Base-by-base conservation (phyloP, 1,140 invertebrate species). In the Metopolophium dirhodum region DNA sequence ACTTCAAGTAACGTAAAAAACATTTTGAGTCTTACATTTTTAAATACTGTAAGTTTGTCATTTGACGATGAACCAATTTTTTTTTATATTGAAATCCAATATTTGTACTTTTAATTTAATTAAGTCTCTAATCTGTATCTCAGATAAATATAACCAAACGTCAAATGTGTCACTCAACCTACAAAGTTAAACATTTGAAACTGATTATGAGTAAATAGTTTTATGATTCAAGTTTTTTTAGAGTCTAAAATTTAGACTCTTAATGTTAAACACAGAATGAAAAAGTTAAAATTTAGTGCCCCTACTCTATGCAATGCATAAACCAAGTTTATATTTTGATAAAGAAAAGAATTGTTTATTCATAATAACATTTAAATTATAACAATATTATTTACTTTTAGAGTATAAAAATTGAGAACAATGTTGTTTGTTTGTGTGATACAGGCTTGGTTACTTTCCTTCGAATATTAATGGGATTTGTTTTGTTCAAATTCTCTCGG, bases 311-410 rank as follows among this genome's bases (percentile, higher is more conserved):
- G 14, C 1, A 7, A 35, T 35, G n/a, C 4, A 77, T n/a, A 77
- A 14, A 77, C n/a, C 61, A 77, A 68, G 14, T 77, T 14, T n/a
- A 68, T 68, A n/a, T 68, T n/a, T 68, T n/a, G 30, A n/a, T n/a
- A 68, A 68, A n/a, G 54, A 61, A 30, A 30, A 1, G 8, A 61
- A 9, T 61, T 61, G 9, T 61, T 61, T 11, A 61, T 30, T 61
- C 30, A 47, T 77, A 7, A n/a, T 77, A 77, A n/a, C 6, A 77
- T 77, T 77, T 77, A n/a, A 77, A 77, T 77, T 7, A 14, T 77
- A 77, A 35, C n/a, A 77, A 77, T 77, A 77, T 77, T 77, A 77
- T 77, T 77, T 77, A 18, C 30, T 77, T 77, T 77, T 77, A 77
- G n/a, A 35, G 14, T 35, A n/a, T 77, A 35, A n/a, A 77, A 77